Conservation (phyloP, 2,797 vertebrate species). For the Apodemus agrarius region DNA sequence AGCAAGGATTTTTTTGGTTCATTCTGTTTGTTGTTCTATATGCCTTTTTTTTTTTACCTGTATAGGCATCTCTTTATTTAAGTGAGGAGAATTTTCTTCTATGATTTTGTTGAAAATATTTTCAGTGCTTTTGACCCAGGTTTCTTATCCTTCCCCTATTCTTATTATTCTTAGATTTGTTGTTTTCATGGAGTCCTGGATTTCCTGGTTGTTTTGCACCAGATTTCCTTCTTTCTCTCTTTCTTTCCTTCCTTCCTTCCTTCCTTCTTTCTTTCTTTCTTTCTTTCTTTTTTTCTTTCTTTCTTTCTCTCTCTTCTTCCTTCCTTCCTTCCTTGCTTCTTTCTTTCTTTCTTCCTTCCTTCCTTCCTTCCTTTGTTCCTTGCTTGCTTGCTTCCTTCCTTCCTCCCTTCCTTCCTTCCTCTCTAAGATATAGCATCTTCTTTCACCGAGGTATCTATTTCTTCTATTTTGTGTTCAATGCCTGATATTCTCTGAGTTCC, state of each 20-base stretch:
- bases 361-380: too few species aligned
- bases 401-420: rapidly evolving
- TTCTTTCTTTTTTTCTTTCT: rapidly evolving
- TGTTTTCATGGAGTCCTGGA: neutral
- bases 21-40: neutral
- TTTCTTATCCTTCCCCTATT: neutral
- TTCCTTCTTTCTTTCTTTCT: too few species aligned
- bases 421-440: neutral
- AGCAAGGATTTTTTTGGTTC: neutral
- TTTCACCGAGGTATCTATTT: neutral
- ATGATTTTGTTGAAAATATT: neutral
- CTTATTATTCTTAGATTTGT: neutral
- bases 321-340: too few species aligned
- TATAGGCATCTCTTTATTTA: neutral
- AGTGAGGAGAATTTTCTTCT: neutral
- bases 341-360: too few species aligned
- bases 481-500: neutral
- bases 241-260: rapidly evolving
- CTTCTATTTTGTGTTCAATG: neutral
- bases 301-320: rapidly evolving
- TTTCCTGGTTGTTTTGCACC: neutral
- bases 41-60: neutral
- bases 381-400: rapidly evolving
- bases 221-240: neutral
- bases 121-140: neutral